Base-by-base conservation (phyloP, 2,113 vertebrate genomes). In the Oreochromis aureus region DNA sequence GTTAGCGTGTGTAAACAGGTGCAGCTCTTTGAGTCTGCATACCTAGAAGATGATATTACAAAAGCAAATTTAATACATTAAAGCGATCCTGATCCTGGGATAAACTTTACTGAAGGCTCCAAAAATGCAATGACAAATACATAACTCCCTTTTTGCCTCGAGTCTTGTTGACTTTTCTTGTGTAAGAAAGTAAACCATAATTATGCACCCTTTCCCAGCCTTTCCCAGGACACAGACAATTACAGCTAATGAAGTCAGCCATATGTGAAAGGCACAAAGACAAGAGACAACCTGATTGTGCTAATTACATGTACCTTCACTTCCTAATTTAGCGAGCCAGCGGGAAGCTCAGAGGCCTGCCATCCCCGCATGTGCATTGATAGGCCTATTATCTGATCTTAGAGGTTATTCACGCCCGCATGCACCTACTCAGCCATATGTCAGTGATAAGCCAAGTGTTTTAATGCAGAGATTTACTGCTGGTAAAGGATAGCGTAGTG, bases 241-340 rank as follows among this genome's bases (percentile, higher is more conserved):
- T 92, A 16, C 34, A 86, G 80, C 82, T 94, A 94, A 94, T 91
- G 91, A 92, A 89, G 93, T 91, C 92, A 89, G 63, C 89, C 93
- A 84, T 94, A 95, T 91, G 90, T 93, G 83, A n/a, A 86, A 85
- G 36, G 46, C 85, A 84, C 15, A 54, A 22, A 88, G 92, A 91
- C 82, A 83, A 80, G 86, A 89, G 90, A 93, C 83, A 94, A 91
- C 91, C 90, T 91, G 92, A 94, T 89, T 84, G 91, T 81, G 83
- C 86, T 94, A 94, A 95, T 96, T 95, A 94, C 89, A 53, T 6
- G 10, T 78, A 91, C 86, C 94, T 89, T 87, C 73, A 34, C 88
- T 59, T 86, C 34, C 76, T 92, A 89, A 95, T 95, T 94, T 89
- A 86, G 89, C 7, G 24, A 89, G 54, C 39, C 86, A 86, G 51